These are phyloP conservation scores for Antheraea pernyi DNA, from an alignment of 1,140 invertebrate genomes.

Conservation along the genomic window DNA sequence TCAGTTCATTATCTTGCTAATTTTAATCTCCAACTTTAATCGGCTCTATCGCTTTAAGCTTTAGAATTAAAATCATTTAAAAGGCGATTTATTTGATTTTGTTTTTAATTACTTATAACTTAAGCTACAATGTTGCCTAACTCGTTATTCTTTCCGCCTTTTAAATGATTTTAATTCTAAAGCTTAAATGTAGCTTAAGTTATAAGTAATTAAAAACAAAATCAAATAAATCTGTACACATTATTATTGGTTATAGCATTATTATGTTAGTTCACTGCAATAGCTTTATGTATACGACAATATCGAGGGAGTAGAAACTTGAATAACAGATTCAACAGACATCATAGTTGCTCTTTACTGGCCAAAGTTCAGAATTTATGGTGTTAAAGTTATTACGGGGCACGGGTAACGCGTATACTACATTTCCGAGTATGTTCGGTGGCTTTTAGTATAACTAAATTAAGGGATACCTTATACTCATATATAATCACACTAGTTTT, in stretches of 20 bases:
- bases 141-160: too few species aligned
- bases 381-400: conserved; percentile 38
- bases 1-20: too few species aligned
- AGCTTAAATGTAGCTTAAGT: too few species aligned
- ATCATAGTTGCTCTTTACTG: conserved; percentile 40
- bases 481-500: too few species aligned
- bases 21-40: too few species aligned
- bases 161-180: too few species aligned
- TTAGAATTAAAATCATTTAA: too few species aligned
- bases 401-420: conserved; percentile 28
- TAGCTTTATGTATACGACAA: conserved; percentile 14
- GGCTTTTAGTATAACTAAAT: conserved; percentile 24
- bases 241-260: not conserved
- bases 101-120: too few species aligned
- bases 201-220: too few species aligned
- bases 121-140: too few species aligned
- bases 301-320: conserved; percentile 21
- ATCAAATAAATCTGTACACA: not conserved
- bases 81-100: too few species aligned
- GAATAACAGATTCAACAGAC: conserved; percentile 42
- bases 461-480: not conserved
- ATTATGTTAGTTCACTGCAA: conserved; percentile 11
- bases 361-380: conserved; percentile 49
- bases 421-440: conserved; percentile 16
- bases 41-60: too few species aligned